Evolutionary conservation across 2,113 vertebrate genomes (phyloP), one percentile per base, ranked within the genome.

Genomic region (Carettochelys insculpta): DNA sequence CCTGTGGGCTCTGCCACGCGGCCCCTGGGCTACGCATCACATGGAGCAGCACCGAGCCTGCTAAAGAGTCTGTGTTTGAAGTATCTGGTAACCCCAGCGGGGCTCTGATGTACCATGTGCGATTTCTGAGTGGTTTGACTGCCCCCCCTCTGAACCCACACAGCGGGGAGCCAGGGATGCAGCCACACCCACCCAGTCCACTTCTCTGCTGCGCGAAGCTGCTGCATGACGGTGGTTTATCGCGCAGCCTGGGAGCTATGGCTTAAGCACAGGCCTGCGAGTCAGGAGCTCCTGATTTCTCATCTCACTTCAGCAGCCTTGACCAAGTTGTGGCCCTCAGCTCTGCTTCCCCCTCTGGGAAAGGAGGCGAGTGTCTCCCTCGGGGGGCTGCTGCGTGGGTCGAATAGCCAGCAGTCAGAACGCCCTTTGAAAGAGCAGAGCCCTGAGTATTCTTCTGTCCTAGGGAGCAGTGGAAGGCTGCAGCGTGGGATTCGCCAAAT

Each of bases 381-480:
- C 61, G 38, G 24, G 68, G 82, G 41, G 9, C 51, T 0, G 38
- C 0, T 1, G 13, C 22, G 19, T 13, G 50, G 10, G 5, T 8
- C 17, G 19, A 43, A 27, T 27, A 25, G 25, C 5, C 6, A 25
- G 38, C 41, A 24, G 48, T 0, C 4, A 52, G 19, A 27, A 8
- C 9, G 58, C 73, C 47, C 41, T 87, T 43, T 5, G 20, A 4
- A 5, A 1, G 0, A 0, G 0, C 3, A 54, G 20, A 4, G 2
- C 0, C 17, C 77, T 93, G 43, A 93, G 43, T 56, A 1, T 25
- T 8, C 25, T 84, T 87, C 48, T 95, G 34, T 78, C 91, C 82
- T 87, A 99, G 99, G 98, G 99, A 89, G 98, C 98, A 8, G 98
- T 99, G 93, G 98, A 98, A 86, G 98, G 98, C 75, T 98, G 98